Conservation (phyloP, 2,113 vertebrate genomes). For the Nettapus auritus region DNA sequence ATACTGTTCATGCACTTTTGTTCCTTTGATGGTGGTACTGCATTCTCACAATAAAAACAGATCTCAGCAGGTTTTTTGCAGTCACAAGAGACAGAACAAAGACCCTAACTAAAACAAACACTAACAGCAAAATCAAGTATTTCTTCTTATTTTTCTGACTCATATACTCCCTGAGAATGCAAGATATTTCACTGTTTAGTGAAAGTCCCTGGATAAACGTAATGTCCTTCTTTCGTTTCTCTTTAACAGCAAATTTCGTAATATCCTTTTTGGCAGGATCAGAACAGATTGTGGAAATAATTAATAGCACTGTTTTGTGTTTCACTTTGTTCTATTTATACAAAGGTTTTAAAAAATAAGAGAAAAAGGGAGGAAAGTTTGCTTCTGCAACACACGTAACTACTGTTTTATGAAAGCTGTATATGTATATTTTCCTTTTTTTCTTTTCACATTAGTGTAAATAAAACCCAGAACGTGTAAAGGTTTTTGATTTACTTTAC, state of each 20-base stretch:
- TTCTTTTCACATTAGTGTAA: neutral
- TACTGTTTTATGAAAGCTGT: neutral
- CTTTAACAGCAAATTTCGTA: neutral
- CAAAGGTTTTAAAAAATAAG: neutral
- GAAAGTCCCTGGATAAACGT: neutral
- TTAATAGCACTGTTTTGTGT: neutral
- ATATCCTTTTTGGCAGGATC: neutral
- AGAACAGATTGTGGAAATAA: neutral
- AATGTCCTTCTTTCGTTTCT: neutral
- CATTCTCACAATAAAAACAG: neutral
- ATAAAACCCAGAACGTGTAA: neutral
- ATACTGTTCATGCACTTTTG: conserved; percentile 52
- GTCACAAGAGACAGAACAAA: neutral
- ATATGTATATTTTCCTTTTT: neutral
- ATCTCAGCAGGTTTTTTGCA: neutral
- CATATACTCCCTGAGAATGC: neutral
- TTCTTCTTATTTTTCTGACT: neutral
- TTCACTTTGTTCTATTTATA: conserved; percentile 8
- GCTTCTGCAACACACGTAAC: neutral
- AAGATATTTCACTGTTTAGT: neutral
- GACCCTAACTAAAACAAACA: neutral
- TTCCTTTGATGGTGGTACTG: conserved; percentile 51
- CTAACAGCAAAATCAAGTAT: neutral
- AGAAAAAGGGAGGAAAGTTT: neutral
- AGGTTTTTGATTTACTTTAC: neutral